Evolutionary conservation across 2,888 invertebrate species (phyloP).

Genomic region (Lypha dubia): DNA sequence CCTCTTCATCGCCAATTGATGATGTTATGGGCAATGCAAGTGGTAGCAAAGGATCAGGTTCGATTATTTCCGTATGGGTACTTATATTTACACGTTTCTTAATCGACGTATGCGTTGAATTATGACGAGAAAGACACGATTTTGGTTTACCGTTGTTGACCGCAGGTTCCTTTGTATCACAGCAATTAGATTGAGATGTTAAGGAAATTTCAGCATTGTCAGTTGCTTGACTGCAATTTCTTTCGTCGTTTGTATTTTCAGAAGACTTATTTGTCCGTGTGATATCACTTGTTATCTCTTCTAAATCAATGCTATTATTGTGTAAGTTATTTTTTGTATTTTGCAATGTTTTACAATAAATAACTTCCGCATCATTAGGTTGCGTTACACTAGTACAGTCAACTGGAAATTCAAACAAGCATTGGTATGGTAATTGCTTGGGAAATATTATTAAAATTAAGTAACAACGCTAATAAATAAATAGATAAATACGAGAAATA

Average conservation of each 20-base stretch:
- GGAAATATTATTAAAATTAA: conserved; percentile 16
- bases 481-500: background rate
- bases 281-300: conserved; percentile 34
- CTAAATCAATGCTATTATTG: conserved; percentile 43
- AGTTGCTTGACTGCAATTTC: conserved; percentile 32
- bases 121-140: conserved; percentile 82
- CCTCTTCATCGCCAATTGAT: conserved; percentile 82
- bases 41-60: conserved; percentile 78
- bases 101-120: conserved; percentile 81
- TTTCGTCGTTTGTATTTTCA: conserved; percentile 37
- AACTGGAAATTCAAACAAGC: conserved; percentile 62
- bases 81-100: conserved; percentile 83
- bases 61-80: conserved; percentile 82
- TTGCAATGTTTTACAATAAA: conserved; percentile 41
- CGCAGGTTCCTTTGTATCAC: conserved; percentile 60
- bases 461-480: too few relatives aligned
- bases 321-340: conserved; percentile 41
- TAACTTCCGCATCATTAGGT: conserved; percentile 51
- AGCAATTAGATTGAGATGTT: conserved; percentile 66
- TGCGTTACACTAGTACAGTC: conserved; percentile 42
- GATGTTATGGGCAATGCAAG: conserved; percentile 60
- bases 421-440: conserved; percentile 52
- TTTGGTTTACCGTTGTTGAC: conserved; percentile 74
- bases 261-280: conserved; percentile 5
- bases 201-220: conserved; percentile 30